Percentiles rank a stretch among this genome's conserved stretches.
Conservation (phyloP, 2,888 invertebrate genomes). For the Hydropsyche betteni region DNA sequence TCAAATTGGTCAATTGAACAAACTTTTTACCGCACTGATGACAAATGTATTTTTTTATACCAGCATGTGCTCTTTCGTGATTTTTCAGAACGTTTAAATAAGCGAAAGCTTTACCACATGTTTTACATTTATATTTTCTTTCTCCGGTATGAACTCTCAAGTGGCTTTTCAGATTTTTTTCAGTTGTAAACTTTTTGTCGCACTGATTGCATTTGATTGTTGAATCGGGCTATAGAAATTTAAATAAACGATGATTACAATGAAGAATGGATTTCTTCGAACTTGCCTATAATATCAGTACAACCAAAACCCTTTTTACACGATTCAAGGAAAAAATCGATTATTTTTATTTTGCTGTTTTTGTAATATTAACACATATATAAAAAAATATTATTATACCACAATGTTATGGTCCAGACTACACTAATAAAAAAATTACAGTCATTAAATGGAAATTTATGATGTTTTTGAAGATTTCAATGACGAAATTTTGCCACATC, state of each 20-base stretch:
- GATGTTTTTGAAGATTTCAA: too few relatives aligned
- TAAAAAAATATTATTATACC: too few relatives aligned
- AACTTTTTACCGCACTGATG: conserved; percentile 60
- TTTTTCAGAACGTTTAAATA: conserved; percentile 65
- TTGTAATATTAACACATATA: too few relatives aligned
- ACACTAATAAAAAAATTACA: too few relatives aligned
- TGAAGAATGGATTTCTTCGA: neutral
- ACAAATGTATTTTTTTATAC: conserved; percentile 62
- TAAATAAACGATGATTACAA: neutral
- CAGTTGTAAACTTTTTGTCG: conserved; percentile 56
- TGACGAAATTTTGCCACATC: too few relatives aligned
- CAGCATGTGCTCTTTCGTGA: conserved; percentile 63
- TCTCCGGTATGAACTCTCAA: conserved; percentile 63
- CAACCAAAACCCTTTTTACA: too few relatives aligned
- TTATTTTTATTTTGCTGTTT: too few relatives aligned
- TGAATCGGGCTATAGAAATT: conserved; percentile 45
- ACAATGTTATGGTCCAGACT: too few relatives aligned
- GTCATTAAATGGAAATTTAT: too few relatives aligned
- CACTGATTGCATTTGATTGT: conserved; percentile 47
- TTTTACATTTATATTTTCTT: conserved; percentile 61
- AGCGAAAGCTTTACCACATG: conserved; percentile 64
- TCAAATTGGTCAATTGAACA: conserved; percentile 50
- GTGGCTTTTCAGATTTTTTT: conserved; percentile 63
- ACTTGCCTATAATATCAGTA: neutral
- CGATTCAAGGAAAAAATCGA: too few relatives aligned